phyloP scores from a whole-genome alignment of 2,113 vertebrate genomes.

The Regulus satrapa region DNA sequence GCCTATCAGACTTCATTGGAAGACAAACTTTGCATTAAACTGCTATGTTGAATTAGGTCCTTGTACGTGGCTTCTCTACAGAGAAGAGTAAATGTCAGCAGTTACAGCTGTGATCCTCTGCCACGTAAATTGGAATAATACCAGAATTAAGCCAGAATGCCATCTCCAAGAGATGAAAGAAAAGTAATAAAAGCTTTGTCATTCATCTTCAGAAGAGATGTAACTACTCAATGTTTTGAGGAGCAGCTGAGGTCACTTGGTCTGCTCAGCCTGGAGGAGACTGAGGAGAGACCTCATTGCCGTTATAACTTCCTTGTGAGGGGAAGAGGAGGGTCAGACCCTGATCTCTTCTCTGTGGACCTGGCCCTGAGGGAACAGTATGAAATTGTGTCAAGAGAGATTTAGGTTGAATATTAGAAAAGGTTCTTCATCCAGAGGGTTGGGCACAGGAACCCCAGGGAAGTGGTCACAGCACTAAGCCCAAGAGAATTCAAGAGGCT shows the following conservation, averaged over 20 bases:
- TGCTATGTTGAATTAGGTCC: not conserved
- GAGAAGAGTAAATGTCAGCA: constrained; percentile 9
- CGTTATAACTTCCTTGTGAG: not conserved
- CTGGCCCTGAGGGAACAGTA: not conserved
- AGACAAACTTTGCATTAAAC: not conserved
- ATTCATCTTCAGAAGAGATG: not conserved
- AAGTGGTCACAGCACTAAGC: not conserved
- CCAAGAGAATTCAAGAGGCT: not conserved
- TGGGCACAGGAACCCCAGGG: not conserved
- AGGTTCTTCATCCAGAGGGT: not conserved
- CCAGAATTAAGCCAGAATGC: not conserved
- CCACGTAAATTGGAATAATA: not conserved
- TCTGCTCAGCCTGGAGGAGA: not conserved
- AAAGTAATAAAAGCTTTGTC: not conserved
- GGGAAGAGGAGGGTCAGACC: not conserved
- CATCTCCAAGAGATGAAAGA: not conserved
- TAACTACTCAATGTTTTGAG: not conserved
- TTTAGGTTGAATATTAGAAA: not conserved
- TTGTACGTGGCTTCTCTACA: not conserved
- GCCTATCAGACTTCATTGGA: not conserved
- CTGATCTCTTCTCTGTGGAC: not conserved
- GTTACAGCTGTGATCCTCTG: not conserved
- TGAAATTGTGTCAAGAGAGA: not conserved
- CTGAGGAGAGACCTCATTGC: not conserved
- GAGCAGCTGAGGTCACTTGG: not conserved